These are phyloP conservation scores for Sylvilagus floridanus DNA, from an alignment of 2,797 vertebrate genomes.

Conservation along the genomic window DNA sequence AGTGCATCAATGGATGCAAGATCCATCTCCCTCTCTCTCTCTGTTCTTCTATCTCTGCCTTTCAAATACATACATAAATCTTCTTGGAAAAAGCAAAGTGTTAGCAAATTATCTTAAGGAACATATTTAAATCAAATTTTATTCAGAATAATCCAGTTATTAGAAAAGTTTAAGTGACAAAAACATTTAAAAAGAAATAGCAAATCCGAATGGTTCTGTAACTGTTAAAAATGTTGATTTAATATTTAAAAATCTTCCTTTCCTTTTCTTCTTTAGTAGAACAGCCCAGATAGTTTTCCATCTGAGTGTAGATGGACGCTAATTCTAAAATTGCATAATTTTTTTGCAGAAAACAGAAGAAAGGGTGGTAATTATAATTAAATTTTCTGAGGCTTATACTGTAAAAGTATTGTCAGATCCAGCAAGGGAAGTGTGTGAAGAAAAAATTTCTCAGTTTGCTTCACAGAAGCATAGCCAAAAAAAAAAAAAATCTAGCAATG, in stretches of 20 bases:
- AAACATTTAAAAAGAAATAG: slow-evolving; percentile 14
- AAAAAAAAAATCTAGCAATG: neutral
- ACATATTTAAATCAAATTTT: slow-evolving; percentile 32
- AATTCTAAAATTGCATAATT: neutral
- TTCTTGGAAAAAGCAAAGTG: too few relatives aligned
- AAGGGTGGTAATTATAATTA: neutral
- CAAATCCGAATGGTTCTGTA: slow-evolving; percentile 7
- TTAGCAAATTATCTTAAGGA: neutral
- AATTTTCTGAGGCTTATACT: neutral
- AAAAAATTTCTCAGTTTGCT: neutral
- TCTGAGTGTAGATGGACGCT: neutral
- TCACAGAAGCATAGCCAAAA: neutral
- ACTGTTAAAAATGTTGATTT: slow-evolving; percentile 39
- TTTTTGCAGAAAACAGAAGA: neutral
- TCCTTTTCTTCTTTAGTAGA: neutral
- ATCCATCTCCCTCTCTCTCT: too few relatives aligned
- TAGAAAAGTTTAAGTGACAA: slow-evolving; percentile 15
- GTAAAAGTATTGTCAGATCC: neutral
- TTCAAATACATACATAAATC: too few relatives aligned
- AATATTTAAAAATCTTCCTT: slow-evolving; percentile 26
- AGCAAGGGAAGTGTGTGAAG: neutral
- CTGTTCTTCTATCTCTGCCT: too few relatives aligned
- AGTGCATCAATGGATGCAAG: too few relatives aligned
- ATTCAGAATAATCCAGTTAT: neutral
- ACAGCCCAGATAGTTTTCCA: slow-evolving; percentile 13